phyloP scores from a whole-genome alignment of 2,888 invertebrate genomes.

The Sialis fuliginosa region DNA sequence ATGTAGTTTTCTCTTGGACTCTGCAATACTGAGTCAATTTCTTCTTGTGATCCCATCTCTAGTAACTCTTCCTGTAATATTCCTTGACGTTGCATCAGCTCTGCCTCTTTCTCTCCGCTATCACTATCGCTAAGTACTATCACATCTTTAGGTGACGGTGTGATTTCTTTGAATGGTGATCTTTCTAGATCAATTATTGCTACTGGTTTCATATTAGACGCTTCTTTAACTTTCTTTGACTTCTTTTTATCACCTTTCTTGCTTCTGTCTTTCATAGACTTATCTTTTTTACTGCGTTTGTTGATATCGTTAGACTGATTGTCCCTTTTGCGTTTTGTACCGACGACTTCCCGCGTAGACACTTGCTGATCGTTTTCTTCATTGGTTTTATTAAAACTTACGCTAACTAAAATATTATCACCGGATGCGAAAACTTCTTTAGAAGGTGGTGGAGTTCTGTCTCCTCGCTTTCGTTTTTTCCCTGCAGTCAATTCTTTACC shows the following conservation, averaged over 20 bases:
- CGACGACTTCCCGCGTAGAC: conserved; percentile 15
- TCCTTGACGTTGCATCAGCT: conserved; percentile 17
- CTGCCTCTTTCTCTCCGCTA: conserved; percentile 30
- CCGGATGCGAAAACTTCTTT: conserved; percentile 88
- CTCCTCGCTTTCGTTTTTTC: conserved; percentile 22
- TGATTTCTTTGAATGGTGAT: conserved; percentile 68
- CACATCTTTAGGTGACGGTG: conserved; percentile 61
- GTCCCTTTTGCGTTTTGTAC: conserved; percentile 25
- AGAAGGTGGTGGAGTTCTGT: conserved; percentile 43
- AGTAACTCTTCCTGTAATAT: conserved; percentile 21
- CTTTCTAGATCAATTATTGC: conserved; percentile 74
- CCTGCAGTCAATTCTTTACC: conserved; percentile 12
- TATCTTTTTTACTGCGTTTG: conserved; percentile 25
- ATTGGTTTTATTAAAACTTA: conserved; percentile 66
- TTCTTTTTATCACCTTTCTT: conserved; percentile 19
- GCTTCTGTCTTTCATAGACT: conserved; percentile 13
- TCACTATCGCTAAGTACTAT: conserved; percentile 76
- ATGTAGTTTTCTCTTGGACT: conserved; percentile 10
- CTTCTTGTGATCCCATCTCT: conserved; percentile 21
- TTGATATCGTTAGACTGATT: conserved; percentile 19
- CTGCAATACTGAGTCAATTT: conserved; percentile 9
- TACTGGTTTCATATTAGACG: conserved; percentile 50
- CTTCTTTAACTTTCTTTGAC: conserved; percentile 20
- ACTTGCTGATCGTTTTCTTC: conserved; percentile 20
- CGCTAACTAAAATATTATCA: conserved; percentile 82